Percentiles rank a stretch among this genome's conserved stretches.
Evolutionary conservation across 2,888 invertebrate genomes (phyloP).

Genomic region (Nemurella pictetii): DNA sequence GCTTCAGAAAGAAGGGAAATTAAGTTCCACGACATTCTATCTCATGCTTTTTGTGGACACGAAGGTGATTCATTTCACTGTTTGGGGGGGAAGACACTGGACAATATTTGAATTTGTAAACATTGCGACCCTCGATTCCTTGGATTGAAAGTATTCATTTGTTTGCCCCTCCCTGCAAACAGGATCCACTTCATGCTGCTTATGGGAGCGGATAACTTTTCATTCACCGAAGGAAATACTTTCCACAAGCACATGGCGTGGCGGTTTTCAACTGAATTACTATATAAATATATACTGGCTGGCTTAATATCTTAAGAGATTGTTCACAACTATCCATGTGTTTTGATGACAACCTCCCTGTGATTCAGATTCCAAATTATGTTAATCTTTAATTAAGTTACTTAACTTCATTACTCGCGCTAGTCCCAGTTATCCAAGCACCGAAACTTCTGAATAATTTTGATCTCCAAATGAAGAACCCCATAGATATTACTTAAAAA

Average conservation of each 20-base stretch:
- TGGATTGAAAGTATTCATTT: not conserved
- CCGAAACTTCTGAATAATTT: conserved; percentile 3
- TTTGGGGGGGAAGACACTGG: not conserved
- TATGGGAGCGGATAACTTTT: not conserved
- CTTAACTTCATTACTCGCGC: not conserved
- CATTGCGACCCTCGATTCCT: not conserved
- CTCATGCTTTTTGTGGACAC: not conserved
- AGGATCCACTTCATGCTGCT: not conserved
- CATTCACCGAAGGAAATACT: not conserved
- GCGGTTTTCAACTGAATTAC: not conserved
- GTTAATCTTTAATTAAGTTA: conserved; percentile 12
- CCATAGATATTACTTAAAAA: conserved; percentile 21
- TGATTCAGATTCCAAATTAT: not conserved
- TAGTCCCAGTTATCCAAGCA: not conserved
- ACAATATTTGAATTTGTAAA: not conserved
- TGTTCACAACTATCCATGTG: not conserved
- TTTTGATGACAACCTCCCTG: not conserved
- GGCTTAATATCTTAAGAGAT: not conserved
- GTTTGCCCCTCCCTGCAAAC: not conserved
- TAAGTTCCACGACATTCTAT: not conserved
- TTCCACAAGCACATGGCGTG: not conserved
- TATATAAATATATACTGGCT: not conserved
- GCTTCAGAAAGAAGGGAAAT: not conserved
- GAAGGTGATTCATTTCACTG: not conserved
- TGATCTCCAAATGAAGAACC: conserved; percentile 25